Percentiles rank a stretch among this genome's conserved stretches.
These are phyloP conservation scores for Dynastes tityus DNA, from an alignment of 2,888 invertebrate species.

Conservation along the genomic window DNA sequence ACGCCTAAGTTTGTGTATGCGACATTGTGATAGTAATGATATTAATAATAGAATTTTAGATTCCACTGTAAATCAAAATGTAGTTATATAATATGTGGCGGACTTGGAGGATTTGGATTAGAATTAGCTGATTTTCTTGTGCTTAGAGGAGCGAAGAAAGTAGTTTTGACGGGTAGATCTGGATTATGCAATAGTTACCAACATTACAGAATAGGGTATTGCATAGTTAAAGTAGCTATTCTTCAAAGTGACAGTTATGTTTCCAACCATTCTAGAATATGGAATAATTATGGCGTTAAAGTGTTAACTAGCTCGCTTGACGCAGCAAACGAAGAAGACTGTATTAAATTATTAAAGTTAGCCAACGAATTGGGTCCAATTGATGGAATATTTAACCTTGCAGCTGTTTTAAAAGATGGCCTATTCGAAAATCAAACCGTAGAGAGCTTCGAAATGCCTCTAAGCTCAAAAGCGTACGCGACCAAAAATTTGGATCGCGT, in stretches of 20 bases:
- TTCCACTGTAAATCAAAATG: slow-evolving; percentile 48
- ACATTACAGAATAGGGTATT: slow-evolving; percentile 78
- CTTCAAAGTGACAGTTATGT: too few relatives aligned
- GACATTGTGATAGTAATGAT: too few relatives aligned
- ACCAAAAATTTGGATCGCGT: slow-evolving; percentile 82
- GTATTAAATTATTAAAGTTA: slow-evolving; percentile 78
- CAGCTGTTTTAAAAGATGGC: slow-evolving; percentile 84
- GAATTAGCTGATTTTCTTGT: slow-evolving; percentile 92
- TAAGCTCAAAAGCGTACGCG: slow-evolving; percentile 83
- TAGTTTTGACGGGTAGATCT: slow-evolving; percentile 86
- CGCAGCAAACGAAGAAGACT: slow-evolving; percentile 80
- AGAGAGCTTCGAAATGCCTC: slow-evolving; percentile 79
- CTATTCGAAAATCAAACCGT: slow-evolving; percentile 84
- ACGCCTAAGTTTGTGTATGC: slow-evolving; percentile 54
- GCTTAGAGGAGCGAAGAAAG: slow-evolving; percentile 83
- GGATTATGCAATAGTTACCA: slow-evolving; percentile 90
- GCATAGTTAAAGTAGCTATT: neutral
- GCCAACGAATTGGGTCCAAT: slow-evolving; percentile 79
- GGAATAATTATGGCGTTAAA: slow-evolving; percentile 80
- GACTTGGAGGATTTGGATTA: slow-evolving; percentile 93
- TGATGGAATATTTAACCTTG: slow-evolving; percentile 91
- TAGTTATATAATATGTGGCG: slow-evolving; percentile 79
- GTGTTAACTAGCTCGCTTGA: slow-evolving; percentile 82
- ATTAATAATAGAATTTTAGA: slow-evolving; percentile 20
- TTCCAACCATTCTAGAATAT: slow-evolving; percentile 71